Conservation (phyloP, 1,140 invertebrate species). For the Drosophila tristis region DNA sequence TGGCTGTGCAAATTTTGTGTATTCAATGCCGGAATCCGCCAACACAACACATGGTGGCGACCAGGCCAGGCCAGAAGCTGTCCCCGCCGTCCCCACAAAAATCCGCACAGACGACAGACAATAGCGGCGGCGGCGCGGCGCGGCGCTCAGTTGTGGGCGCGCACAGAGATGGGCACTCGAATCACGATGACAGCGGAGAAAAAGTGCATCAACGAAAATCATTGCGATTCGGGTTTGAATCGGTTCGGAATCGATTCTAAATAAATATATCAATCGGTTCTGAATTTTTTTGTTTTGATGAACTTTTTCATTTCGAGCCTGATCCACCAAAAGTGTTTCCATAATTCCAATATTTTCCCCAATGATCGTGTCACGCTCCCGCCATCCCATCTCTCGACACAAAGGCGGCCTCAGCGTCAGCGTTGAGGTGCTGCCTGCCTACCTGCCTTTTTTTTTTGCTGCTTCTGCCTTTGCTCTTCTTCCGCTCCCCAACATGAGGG, state of each 20-base stretch:
- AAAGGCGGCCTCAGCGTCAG: slow-evolving; percentile 20
- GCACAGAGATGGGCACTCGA: slow-evolving; percentile 6
- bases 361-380: no score
- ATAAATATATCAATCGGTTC: no score
- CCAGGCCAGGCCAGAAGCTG: slow-evolving; percentile 22
- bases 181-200: no score
- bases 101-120: neutral
- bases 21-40: slow-evolving; percentile 68
- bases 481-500: slow-evolving; percentile 12
- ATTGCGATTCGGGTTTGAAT: no score
- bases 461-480: slow-evolving; percentile 9
- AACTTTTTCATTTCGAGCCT: no score
- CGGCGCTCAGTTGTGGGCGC: slow-evolving; percentile 24
- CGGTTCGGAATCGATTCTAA: no score
- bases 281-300: no score
- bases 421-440: slow-evolving; percentile 34
- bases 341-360: no score
- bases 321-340: neutral
- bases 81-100: slow-evolving; percentile 4
- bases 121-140: neutral
- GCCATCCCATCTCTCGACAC: slow-evolving; percentile 22
- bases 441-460: slow-evolving; percentile 17
- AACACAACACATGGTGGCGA: slow-evolving; percentile 23
- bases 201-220: slow-evolving; percentile 4
- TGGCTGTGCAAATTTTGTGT: slow-evolving; percentile 61